A percentile compares a stretch with the other conserved stretches of the same genome.
These are phyloP conservation scores for Leptinotarsa juncta DNA, from an alignment of 2,888 invertebrate species.

Conservation along the genomic window DNA sequence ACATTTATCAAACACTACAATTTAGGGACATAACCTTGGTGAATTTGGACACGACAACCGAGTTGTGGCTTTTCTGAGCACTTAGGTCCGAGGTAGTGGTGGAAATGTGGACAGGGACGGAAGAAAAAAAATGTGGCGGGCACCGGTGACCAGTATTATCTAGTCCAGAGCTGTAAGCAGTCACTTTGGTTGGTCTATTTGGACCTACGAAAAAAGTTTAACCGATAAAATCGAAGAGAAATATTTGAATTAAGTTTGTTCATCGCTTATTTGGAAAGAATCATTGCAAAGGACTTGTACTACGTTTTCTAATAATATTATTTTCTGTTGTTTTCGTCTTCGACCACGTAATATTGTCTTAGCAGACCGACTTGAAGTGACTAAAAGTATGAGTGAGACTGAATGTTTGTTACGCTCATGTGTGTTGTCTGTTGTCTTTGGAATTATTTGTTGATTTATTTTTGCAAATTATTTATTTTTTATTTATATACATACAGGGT, in stretches of 20 bases:
- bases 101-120: constrained; percentile 32
- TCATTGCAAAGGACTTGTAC: not conserved
- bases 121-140: constrained; percentile 61
- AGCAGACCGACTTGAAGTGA: constrained; percentile 46
- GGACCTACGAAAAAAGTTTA: not conserved
- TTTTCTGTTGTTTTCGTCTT: not conserved
- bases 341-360: constrained; percentile 4
- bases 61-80: not conserved
- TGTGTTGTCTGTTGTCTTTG: constrained; percentile 46
- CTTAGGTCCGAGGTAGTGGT: constrained; percentile 35
- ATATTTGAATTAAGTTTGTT: no score
- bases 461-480: constrained; percentile 46
- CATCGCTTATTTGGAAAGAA: not conserved
- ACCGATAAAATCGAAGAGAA: not conserved
- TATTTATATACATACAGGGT: constrained; percentile 37
- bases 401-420: constrained; percentile 47
- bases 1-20: no score
- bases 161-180: constrained; percentile 69
- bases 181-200: constrained; percentile 46
- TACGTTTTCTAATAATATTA: constrained; percentile 4
- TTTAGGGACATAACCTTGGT: no score
- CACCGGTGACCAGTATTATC: constrained; percentile 74
- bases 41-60: no score
- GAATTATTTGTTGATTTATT: constrained; percentile 43
- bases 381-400: constrained; percentile 45